Evolutionary conservation across 2,797 vertebrate species (phyloP), one percentile per base, ranked within the genome.

Genomic region (Monodelphis domestica): DNA sequence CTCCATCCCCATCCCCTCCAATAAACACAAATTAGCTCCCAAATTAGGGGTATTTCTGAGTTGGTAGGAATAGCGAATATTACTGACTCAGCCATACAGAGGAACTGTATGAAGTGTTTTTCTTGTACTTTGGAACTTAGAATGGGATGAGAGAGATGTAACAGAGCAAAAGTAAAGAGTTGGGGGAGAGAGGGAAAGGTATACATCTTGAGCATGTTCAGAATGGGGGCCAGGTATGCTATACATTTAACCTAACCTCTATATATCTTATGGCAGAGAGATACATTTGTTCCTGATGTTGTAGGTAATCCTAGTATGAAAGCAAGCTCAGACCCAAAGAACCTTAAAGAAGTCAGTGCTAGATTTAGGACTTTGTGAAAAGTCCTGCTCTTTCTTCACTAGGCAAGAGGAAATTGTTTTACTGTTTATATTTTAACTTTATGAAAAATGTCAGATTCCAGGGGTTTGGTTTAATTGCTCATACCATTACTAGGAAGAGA

Each of bases 401-500:
- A 70, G n/a, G 17, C 15, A 70, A 38, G 63, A 38, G n/a, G 14
- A 70, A 70, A 28, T 84, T 38, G 57, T 12, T 91, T 91, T 88
- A 53, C n/a, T 70, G 91, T 56, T 94, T 94, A 53, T 54, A 4
- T 12, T 90, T 96, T 91, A 93, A 29, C 11, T 70, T 30, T n/a
- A 70, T 70, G 5, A 28, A 59, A 15, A 94, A 52, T 1, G 26
- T 89, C 26, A 55, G 30, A 92, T 1, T 94, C 51, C 5, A 91
- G 59, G 63, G 63, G 17, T 63, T 24, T 93, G 89, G 90, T 28
- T 50, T 51, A n/a, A 21, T 3, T 90, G 12, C 21, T 87, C 1
- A 55, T 96, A 84, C 88, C 84, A 26, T 87, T 88, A 93, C 24
- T 53, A 12, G 92, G 89, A 94, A 90, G 56, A 92, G 26, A 50